Evolutionary conservation across 2,888 invertebrate genomes (phyloP).

Genomic region (Gibbula magus): DNA sequence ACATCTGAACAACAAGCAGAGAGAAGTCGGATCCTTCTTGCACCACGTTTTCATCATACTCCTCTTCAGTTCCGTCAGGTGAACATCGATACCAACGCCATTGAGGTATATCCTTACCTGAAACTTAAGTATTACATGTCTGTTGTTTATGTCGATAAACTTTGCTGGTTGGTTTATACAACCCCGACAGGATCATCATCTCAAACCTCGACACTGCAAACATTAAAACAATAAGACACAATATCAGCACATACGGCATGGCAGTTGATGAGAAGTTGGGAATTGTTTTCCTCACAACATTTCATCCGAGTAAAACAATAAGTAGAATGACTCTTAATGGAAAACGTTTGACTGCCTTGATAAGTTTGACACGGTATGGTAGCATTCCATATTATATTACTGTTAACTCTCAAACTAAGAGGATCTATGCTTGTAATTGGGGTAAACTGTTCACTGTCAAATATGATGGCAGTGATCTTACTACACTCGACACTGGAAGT

Average conservation of each 20-base stretch:
- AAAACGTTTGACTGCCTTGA: not conserved
- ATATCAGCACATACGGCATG: not conserved
- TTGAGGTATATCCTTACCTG: not conserved
- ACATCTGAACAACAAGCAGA: not conserved
- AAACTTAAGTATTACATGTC: not conserved
- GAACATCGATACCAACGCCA: not conserved
- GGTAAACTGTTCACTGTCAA: not conserved
- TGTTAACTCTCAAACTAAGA: not conserved
- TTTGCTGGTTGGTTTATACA: not conserved
- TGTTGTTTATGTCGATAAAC: not conserved
- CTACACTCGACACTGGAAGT: not conserved
- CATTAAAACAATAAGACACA: not conserved
- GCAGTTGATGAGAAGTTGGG: not conserved
- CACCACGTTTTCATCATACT: not conserved
- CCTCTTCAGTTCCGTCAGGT: not conserved
- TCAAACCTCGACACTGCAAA: not conserved
- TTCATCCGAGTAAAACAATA: not conserved
- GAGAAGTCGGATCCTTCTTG: not conserved
- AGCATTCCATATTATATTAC: not conserved
- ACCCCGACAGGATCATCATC: not conserved
- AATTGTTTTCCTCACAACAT: not conserved
- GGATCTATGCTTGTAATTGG: not conserved
- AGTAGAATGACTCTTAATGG: not conserved
- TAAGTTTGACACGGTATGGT: not conserved
- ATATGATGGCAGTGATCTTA: not conserved